Percentiles rank a stretch among this genome's conserved stretches.
These are phyloP conservation scores for Drosophila borborema DNA, from an alignment of 2,888 invertebrate species.

Conservation along the genomic window DNA sequence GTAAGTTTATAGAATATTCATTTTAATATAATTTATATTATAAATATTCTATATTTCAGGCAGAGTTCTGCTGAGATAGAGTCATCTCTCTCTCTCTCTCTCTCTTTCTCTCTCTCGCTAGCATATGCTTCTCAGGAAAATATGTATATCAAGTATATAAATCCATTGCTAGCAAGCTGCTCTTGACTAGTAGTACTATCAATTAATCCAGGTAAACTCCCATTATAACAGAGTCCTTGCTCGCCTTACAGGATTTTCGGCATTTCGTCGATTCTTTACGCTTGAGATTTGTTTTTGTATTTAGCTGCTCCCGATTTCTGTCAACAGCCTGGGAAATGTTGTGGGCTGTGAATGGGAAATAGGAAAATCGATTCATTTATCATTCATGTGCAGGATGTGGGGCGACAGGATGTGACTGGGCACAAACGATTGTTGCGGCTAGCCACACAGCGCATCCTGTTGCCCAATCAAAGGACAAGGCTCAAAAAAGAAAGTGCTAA, in stretches of 20 bases:
- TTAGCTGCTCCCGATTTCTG: conserved; percentile 33
- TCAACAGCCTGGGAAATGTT: conserved; percentile 52
- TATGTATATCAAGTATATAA: neutral
- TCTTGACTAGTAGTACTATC: neutral
- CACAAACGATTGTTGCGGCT: conserved; percentile 42
- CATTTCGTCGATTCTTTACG: neutral
- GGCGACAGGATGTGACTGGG: conserved; percentile 66
- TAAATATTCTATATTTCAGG: neutral
- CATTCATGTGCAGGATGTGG: conserved; percentile 47
- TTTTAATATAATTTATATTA: neutral
- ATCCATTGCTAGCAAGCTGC: neutral
- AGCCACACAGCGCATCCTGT: conserved; percentile 38
- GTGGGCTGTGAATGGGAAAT: conserved; percentile 40
- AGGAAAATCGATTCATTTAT: conserved; percentile 53
- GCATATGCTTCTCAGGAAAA: neutral
- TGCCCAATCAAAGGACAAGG: conserved; percentile 15
- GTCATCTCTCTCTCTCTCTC: neutral
- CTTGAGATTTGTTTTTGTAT: neutral
- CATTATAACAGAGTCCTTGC: neutral
- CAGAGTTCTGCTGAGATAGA: neutral
- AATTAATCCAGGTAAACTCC: neutral
- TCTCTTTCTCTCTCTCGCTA: neutral
- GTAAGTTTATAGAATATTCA: neutral
- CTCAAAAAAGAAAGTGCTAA: neutral
- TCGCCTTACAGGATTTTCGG: neutral